Evolutionary conservation across 2,113 vertebrate genomes (phyloP).

Genomic region (Erpornis zantholeuca): DNA sequence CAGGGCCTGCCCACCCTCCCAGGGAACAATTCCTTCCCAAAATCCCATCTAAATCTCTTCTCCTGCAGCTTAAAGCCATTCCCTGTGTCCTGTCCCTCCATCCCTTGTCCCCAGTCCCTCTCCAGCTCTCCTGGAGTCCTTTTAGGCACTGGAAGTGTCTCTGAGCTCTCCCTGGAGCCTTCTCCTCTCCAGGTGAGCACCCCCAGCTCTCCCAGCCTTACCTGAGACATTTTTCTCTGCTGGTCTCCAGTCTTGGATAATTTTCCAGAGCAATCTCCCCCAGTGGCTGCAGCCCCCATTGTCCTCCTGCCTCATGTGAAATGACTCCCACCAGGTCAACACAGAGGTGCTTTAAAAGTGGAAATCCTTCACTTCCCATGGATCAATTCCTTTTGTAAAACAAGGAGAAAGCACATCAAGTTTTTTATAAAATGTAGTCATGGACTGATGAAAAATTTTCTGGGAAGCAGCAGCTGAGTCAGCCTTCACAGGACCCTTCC

Average conservation of each 20-base stretch:
- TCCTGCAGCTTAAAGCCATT: fast-evolving
- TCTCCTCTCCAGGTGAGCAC: neutral
- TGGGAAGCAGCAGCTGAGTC: neutral
- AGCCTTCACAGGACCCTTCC: neutral
- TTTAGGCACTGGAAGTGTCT: neutral
- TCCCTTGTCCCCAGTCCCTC: neutral
- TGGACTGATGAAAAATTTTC: neutral
- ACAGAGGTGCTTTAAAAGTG: too few relatives aligned
- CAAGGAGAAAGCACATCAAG: neutral
- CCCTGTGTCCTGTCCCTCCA: neutral
- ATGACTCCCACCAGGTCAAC: neutral
- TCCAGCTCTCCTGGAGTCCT: neutral
- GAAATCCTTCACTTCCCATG: neutral
- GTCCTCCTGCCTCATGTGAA: neutral
- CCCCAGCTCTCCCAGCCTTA: neutral
- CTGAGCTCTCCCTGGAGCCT: neutral
- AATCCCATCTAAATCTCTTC: fast-evolving
- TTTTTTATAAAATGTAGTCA: neutral
- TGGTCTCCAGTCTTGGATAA: neutral
- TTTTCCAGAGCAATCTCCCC: neutral
- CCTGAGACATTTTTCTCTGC: neutral
- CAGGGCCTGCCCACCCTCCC: fast-evolving
- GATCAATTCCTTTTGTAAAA: neutral
- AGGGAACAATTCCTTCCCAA: neutral
- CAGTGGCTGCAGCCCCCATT: neutral